Evolutionary conservation across 1,140 invertebrate species (phyloP).

Genomic region (Paraescarpia echinospica): DNA sequence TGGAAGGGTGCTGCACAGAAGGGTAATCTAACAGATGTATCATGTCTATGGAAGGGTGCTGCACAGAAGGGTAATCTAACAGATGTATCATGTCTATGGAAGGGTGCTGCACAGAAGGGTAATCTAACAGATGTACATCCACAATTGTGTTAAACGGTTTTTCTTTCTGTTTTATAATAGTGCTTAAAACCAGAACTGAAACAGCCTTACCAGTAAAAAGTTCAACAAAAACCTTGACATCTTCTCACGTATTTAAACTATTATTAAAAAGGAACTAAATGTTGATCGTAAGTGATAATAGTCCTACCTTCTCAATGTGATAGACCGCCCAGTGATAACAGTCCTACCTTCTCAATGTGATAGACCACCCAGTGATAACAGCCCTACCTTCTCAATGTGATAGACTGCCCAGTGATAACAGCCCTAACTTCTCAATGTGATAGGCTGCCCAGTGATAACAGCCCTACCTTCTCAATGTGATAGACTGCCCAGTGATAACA

Average conservation of each 20-base stretch:
- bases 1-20: too few species aligned
- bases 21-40: too few species aligned
- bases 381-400: conserved; percentile 62
- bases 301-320: conserved; percentile 59
- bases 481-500: conserved; percentile 64
- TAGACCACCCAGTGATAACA: conserved; percentile 64
- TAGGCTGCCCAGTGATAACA: conserved; percentile 64
- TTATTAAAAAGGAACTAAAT: not conserved
- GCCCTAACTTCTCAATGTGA: conserved; percentile 62
- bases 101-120: too few species aligned
- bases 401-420: conserved; percentile 64
- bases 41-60: too few species aligned
- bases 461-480: conserved; percentile 62
- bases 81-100: too few species aligned
- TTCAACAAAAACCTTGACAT: not conserved
- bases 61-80: too few species aligned
- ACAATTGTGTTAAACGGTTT: not conserved
- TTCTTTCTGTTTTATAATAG: not conserved
- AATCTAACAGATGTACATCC: too few species aligned
- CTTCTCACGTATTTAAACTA: not conserved
- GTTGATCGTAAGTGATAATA: not conserved
- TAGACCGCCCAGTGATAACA: conserved; percentile 64
- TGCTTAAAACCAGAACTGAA: not conserved
- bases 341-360: conserved; percentile 62
- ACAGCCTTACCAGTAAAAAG: not conserved